These are phyloP conservation scores for Stenchaetothrips biformis DNA, from an alignment of 2,888 invertebrate genomes.

Conservation along the genomic window DNA sequence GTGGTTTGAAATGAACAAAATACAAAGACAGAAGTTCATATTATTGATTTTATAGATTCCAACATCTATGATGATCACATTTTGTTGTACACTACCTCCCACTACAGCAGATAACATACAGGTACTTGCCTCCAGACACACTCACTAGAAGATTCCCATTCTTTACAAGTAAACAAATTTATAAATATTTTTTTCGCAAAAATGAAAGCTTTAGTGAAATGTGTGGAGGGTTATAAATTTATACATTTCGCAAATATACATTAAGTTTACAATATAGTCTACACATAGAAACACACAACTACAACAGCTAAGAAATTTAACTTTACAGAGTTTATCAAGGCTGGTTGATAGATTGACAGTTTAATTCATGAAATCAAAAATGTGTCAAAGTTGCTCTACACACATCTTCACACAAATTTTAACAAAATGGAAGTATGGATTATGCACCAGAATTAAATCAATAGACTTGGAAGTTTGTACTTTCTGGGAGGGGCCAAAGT, in stretches of 20 bases:
- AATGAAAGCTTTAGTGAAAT: background rate
- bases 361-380: background rate
- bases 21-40: background rate
- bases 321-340: background rate
- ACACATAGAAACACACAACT: background rate
- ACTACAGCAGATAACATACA: background rate
- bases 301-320: no score
- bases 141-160: background rate
- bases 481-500: background rate
- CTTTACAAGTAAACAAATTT: background rate
- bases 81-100: background rate
- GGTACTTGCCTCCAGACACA: background rate
- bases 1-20: background rate
- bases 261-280: background rate
- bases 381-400: background rate
- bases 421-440: background rate
- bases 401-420: background rate
- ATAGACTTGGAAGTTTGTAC: background rate
- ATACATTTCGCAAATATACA: constrained; percentile 3
- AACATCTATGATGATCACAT: constrained; percentile 9
- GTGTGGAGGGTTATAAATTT: background rate
- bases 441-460: background rate
- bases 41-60: background rate
- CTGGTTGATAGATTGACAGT: background rate
- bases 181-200: background rate